Percentiles rank a stretch among this genome's conserved stretches.
phyloP scores from a whole-genome alignment of 1,140 invertebrate genomes.

The Limonius californicus region DNA sequence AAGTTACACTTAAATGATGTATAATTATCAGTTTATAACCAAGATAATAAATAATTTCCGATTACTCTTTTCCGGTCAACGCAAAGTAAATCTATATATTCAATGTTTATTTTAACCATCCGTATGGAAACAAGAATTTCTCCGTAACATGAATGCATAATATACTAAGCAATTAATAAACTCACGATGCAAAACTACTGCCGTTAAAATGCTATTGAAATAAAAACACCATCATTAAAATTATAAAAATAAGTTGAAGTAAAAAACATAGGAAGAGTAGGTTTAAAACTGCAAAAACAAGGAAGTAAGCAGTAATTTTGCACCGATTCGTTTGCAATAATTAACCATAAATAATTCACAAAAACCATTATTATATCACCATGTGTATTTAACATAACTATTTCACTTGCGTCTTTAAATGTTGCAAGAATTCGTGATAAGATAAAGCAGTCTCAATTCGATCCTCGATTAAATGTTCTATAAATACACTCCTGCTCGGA shows the following conservation, averaged over 20 bases:
- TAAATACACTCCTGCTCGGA: conserved; percentile 73
- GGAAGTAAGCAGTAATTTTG: not conserved
- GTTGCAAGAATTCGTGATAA: conserved; percentile 98
- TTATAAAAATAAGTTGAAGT: not conserved
- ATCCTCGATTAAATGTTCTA: conserved; percentile 90
- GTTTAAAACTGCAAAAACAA: not conserved
- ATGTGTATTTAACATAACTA: conserved; percentile 41
- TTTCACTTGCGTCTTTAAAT: conserved; percentile 89
- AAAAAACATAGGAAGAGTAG: no score
- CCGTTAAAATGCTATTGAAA: not conserved
- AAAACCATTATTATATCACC: not conserved
- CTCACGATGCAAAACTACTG: not conserved
- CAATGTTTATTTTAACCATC: no score
- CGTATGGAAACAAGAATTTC: not conserved
- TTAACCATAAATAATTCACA: not conserved
- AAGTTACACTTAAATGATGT: not conserved
- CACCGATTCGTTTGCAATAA: not conserved
- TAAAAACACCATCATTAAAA: not conserved
- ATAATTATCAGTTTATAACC: not conserved
- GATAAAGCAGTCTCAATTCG: conserved; percentile 88
- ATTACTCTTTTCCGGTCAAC: not conserved
- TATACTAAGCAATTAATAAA: no score
- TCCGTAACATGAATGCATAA: no score
- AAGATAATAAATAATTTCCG: not conserved
- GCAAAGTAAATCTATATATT: not conserved